phyloP scores from a whole-genome alignment of 2,888 invertebrate species.

The Amorpha juglandis region DNA sequence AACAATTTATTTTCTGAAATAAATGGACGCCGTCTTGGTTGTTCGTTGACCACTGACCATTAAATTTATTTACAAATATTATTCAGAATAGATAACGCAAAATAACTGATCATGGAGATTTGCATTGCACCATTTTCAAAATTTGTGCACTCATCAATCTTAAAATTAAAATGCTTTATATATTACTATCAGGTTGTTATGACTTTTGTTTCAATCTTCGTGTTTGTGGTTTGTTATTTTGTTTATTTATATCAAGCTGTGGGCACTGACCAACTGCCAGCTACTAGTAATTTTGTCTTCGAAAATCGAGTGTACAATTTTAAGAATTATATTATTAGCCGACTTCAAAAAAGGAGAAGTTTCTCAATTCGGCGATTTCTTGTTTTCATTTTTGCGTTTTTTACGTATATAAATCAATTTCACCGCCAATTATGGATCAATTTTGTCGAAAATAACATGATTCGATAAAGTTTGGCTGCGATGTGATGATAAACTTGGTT shows the following conservation, averaged over 20 bases:
- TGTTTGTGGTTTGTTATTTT: neutral
- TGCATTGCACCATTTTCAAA: slow-evolving; percentile 6
- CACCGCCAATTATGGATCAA: too few relatives aligned
- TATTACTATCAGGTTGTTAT: neutral
- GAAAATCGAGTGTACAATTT: neutral
- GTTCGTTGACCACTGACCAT: neutral
- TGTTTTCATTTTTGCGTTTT: too few relatives aligned
- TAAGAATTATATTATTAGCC: too few relatives aligned
- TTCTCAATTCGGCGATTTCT: too few relatives aligned
- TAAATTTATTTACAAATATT: neutral
- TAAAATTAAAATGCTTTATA: neutral
- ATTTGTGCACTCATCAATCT: slow-evolving; percentile 12
- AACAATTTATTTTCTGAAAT: neutral
- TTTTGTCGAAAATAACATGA: too few relatives aligned
- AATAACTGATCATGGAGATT: slow-evolving; percentile 13
- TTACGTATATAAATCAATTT: too few relatives aligned
- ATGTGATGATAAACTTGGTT: too few relatives aligned
- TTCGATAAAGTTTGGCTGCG: too few relatives aligned
- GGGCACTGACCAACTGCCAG: neutral
- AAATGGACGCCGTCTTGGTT: neutral
- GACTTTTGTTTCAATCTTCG: neutral
- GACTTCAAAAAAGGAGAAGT: too few relatives aligned
- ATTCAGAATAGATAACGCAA: slow-evolving; percentile 3
- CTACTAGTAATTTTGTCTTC: neutral
- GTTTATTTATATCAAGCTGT: neutral